Conservation (phyloP, 1,140 invertebrate species). For the Tribolium castaneum region DNA sequence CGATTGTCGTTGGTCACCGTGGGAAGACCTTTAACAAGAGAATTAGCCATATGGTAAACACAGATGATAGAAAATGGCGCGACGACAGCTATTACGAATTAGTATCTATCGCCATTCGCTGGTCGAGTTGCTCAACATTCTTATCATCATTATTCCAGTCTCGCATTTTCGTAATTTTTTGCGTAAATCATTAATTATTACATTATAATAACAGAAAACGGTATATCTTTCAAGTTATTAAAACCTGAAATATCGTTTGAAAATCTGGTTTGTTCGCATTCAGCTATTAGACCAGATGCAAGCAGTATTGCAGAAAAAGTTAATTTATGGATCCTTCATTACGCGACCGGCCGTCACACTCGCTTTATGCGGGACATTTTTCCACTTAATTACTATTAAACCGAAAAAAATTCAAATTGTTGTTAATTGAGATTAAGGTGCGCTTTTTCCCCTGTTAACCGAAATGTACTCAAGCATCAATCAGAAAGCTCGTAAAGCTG, state of each 20-base stretch:
- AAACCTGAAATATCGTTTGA: slow-evolving; percentile 23
- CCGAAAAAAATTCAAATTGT: too few relatives aligned
- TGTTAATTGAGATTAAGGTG: too few relatives aligned
- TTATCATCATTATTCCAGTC: not conserved
- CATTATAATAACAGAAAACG: slow-evolving; percentile 1
- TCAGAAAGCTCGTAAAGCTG: slow-evolving; percentile 2
- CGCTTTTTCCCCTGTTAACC: too few relatives aligned
- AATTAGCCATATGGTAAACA: slow-evolving; percentile 17
- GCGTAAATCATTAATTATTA: slow-evolving; percentile 3
- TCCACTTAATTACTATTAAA: not conserved
- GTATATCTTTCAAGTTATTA: slow-evolving; percentile 14
- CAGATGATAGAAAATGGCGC: slow-evolving; percentile 12
- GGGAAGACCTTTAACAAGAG: slow-evolving; percentile 22
- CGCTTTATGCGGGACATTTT: slow-evolving; percentile 17
- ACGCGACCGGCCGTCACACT: slow-evolving; percentile 3
- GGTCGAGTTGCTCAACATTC: not conserved
- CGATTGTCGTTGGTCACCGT: slow-evolving; percentile 15
- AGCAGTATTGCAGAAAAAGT: slow-evolving; percentile 14
- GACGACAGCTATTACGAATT: slow-evolving; percentile 14
- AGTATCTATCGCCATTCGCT: not conserved
- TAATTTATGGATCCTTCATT: slow-evolving; percentile 22
- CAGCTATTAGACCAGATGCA: slow-evolving; percentile 17
- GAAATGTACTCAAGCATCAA: not conserved
- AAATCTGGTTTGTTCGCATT: slow-evolving; percentile 22
- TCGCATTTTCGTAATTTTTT: not conserved